These are phyloP conservation scores for Diabrotica undecimpunctata DNA, from an alignment of 1,140 invertebrate genomes.

Conservation along the genomic window DNA sequence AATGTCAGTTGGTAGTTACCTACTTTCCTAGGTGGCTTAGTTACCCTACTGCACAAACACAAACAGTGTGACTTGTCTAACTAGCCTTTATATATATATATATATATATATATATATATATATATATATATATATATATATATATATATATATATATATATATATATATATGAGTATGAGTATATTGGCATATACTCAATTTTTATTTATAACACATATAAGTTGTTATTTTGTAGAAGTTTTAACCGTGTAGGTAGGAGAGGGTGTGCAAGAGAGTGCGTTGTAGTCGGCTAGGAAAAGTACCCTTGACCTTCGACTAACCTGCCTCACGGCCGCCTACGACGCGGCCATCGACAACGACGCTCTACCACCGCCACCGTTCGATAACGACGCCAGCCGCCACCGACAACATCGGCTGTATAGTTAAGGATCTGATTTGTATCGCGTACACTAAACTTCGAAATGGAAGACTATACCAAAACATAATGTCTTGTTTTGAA, in stretches of 20 bases:
- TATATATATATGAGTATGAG: no score
- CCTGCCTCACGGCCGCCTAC: constrained; percentile 34
- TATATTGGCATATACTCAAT: no score
- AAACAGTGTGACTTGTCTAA: no score
- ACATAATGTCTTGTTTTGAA: neutral
- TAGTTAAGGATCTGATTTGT: neutral
- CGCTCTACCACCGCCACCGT: constrained; percentile 2
- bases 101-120: no score
- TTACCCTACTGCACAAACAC: no score
- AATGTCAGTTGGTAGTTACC: no score
- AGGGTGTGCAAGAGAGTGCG: constrained; percentile 13
- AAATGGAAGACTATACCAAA: constrained; percentile 3
- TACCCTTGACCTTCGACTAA: constrained; percentile 39
- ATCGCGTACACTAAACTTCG: neutral
- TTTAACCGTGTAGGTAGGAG: neutral
- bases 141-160: no score
- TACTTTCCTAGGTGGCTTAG: no score
- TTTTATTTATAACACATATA: no score
- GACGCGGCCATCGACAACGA: constrained; percentile 19
- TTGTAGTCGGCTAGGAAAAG: constrained; percentile 26
- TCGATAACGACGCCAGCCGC: neutral
- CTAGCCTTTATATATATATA: no score
- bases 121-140: no score
- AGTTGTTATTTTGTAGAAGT: neutral
- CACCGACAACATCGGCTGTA: neutral